Evolutionary conservation across 1,140 invertebrate genomes (phyloP), one percentile per base, ranked within the genome.

Genomic region (Pollicipes pollicipes): DNA sequence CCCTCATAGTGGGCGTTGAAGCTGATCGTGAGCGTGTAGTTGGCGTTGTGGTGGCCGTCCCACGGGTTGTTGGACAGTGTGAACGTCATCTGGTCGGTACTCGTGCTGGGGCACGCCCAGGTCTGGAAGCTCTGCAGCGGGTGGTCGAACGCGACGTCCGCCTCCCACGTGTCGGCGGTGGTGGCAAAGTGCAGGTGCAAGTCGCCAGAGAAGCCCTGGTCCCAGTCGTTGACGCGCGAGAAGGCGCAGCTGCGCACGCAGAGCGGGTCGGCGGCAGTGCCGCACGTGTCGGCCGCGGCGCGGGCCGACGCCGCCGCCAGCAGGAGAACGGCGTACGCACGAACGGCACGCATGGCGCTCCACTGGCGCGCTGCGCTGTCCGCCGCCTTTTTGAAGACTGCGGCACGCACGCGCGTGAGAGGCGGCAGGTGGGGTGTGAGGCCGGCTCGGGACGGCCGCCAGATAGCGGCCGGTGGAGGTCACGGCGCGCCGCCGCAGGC

Each of bases 31-130:
- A 58, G 45, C 45, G 45, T 58, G 6, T 10, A 21, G 45, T 58
- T 58, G 45, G 45, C 45, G 45, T 58, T 58, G 45, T 58, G 45
- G 45, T 58, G 45, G 45, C 45, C 45, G 45, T 58, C 45, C 45
- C 45, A 58, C 45, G 45, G 6, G 45, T 58, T 58, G 45, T 58
- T 58, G 45, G 13, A 21, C 6, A 58, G 45, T 10, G 13, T 58
- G 45, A 58, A 58, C 13, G 21, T 24, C 13, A 10, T 10, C 10
- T 58, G 45, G 45, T 58, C 45, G 17, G 10, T 13, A 2, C 13
- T 58, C 13, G 10, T 58, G 45, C 13, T 21, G 13, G 45, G 45
- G 45, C 24, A 58, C 45, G 45, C 45, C 45, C 45, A 58, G 13
- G 13, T 10, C 13, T 58, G 13, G 45, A 58, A 58, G 13, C 13